phyloP scores from a whole-genome alignment of 1,140 invertebrate genomes.

The Eupeodes corollae region DNA sequence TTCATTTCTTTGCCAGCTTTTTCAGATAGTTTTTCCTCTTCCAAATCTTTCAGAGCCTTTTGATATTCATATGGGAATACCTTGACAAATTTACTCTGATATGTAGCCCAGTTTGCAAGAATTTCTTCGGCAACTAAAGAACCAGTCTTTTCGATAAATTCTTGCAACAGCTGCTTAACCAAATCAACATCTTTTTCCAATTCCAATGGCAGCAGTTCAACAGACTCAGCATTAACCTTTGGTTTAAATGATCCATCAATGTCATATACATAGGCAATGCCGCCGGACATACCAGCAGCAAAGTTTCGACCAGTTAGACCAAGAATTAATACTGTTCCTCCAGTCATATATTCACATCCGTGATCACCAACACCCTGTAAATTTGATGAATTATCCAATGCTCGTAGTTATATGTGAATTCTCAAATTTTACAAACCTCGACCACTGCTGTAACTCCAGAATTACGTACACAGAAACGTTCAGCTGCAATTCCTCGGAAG shows the following conservation, averaged over 20 bases:
- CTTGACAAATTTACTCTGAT: conserved; percentile 79
- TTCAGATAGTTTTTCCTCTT: conserved; percentile 41
- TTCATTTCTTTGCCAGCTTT: conserved; percentile 35
- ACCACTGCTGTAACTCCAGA: conserved; percentile 87
- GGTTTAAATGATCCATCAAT: conserved; percentile 69
- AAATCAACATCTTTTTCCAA: conserved; percentile 66
- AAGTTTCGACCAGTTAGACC: conserved; percentile 95
- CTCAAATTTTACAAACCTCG: conserved; percentile 41
- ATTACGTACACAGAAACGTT: conserved; percentile 96
- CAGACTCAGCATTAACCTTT: conserved; percentile 86
- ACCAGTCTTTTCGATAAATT: conserved; percentile 83
- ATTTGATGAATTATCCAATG: not conserved
- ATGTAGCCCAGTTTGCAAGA: conserved; percentile 69
- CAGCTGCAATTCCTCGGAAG: conserved; percentile 92
- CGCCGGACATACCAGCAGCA: conserved; percentile 95
- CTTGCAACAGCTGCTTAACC: conserved; percentile 67
- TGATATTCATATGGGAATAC: conserved; percentile 98
- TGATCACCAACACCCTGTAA: conserved; percentile 94
- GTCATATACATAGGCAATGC: conserved; percentile 92
- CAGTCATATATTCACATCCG: conserved; percentile 99
- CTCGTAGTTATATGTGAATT: not conserved
- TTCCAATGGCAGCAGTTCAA: conserved; percentile 74
- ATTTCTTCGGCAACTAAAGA: conserved; percentile 74
- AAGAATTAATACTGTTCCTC: conserved; percentile 80
- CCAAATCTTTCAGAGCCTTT: conserved; percentile 67